Percentiles rank a stretch among this genome's conserved stretches.
phyloP scores from a whole-genome alignment of 2,797 vertebrate species.

The Cuniculus paca region DNA sequence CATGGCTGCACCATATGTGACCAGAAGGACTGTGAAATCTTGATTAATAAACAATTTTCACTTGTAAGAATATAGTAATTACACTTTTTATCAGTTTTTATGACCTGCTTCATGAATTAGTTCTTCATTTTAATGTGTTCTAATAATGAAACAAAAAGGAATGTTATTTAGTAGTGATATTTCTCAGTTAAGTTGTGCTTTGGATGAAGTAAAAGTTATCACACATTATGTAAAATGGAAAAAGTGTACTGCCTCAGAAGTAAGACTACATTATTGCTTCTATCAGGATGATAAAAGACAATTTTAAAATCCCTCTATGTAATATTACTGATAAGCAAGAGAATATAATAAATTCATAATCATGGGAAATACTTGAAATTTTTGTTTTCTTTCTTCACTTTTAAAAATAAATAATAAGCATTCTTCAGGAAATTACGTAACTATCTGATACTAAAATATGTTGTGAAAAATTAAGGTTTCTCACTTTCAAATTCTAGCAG shows the following conservation, averaged over 20 bases:
- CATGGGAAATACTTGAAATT: neutral
- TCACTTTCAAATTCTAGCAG: neutral
- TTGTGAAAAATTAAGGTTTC: neutral
- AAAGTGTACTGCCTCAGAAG: neutral
- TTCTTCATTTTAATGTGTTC: neutral
- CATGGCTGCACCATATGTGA: neutral
- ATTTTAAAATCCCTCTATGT: neutral
- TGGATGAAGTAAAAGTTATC: neutral
- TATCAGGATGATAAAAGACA: neutral
- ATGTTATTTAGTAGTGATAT: conserved; percentile 1
- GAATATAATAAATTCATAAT: neutral
- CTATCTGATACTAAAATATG: neutral
- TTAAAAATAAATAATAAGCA: neutral
- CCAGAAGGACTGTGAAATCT: neutral
- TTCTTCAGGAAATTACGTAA: neutral
- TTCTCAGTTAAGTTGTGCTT: conserved; percentile 50
- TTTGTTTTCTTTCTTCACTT: neutral
- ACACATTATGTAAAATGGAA: neutral
- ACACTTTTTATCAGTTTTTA: neutral
- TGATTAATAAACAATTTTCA: neutral
- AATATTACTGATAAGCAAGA: neutral
- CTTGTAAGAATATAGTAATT: neutral
- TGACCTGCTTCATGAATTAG: neutral
- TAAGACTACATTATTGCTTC: neutral
- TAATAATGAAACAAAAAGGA: neutral